Conservation (phyloP, 2,888 invertebrate species). For the Abscondita cerata region DNA sequence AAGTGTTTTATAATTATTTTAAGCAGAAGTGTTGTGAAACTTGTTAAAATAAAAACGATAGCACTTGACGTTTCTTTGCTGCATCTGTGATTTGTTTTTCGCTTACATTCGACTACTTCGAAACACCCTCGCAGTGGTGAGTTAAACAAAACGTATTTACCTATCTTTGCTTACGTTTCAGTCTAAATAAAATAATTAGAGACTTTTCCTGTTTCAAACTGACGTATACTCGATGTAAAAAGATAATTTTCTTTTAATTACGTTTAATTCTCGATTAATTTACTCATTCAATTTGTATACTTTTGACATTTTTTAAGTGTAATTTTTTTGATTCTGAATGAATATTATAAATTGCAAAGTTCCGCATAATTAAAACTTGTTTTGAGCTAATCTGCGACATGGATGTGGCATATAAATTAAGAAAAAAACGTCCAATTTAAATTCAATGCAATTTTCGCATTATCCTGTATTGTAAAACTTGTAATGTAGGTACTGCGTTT, state of each 20-base stretch:
- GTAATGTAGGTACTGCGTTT: too few relatives aligned
- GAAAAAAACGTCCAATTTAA: slow-evolving; percentile 7
- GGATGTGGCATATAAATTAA: neutral
- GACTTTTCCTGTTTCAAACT: slow-evolving; percentile 16
- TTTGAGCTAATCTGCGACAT: neutral
- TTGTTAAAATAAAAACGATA: slow-evolving; percentile 36
- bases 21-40: slow-evolving; percentile 40
- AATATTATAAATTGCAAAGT: slow-evolving; percentile 9
- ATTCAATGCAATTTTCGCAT: neutral
- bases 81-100: slow-evolving; percentile 44
- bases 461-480: too few relatives aligned
- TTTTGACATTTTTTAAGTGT: neutral
- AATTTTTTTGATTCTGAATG: slow-evolving; percentile 6
- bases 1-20: slow-evolving; percentile 27
- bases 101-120: slow-evolving; percentile 40
- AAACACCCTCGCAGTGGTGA: slow-evolving; percentile 39
- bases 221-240: neutral
- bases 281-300: slow-evolving; percentile 3
- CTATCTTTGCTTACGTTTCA: slow-evolving; percentile 35
- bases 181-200: slow-evolving; percentile 42
- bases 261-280: neutral
- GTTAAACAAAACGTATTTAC: slow-evolving; percentile 43
- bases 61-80: slow-evolving; percentile 37
- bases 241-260: neutral
- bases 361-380: slow-evolving; percentile 10